A percentile compares a stretch with the other conserved stretches of the same genome.
phyloP scores from a whole-genome alignment of 1,140 invertebrate genomes.

The Zaprionus vittiger region DNA sequence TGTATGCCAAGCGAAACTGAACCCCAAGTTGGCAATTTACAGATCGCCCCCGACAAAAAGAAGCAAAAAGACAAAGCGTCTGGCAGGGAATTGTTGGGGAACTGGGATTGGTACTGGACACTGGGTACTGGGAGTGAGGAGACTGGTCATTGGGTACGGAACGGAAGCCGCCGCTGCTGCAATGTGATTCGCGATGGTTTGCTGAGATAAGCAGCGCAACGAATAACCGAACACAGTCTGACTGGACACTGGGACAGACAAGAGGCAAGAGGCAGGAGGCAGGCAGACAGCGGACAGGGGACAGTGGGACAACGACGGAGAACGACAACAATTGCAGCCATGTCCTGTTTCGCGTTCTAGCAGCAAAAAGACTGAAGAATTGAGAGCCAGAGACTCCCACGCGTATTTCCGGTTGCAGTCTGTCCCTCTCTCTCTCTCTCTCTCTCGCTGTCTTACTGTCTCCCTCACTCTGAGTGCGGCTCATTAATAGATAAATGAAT shows the following conservation, averaged over 20 bases:
- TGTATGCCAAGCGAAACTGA: background rate
- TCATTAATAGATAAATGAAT: slow-evolving; percentile 73
- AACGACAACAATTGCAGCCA: slow-evolving; percentile 29
- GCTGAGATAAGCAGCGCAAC: slow-evolving; percentile 46
- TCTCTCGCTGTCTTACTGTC: background rate
- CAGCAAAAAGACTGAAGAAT: slow-evolving; percentile 1
- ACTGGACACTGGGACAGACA: background rate
- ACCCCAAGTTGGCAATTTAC: slow-evolving; percentile 38
- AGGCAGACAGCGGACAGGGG: background rate
- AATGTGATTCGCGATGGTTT: slow-evolving; percentile 50
- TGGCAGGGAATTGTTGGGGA: slow-evolving; percentile 5
- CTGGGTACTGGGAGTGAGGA: background rate
- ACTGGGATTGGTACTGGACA: background rate
- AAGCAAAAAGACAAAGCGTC: slow-evolving; percentile 8
- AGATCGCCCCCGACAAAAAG: slow-evolving; percentile 61
- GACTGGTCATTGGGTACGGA: slow-evolving; percentile 24
- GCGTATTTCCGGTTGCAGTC: slow-evolving; percentile 58
- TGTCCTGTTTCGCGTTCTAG: slow-evolving; percentile 29
- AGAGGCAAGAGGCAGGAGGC: background rate
- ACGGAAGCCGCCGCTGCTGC: slow-evolving; percentile 64
- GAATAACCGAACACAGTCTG: slow-evolving; percentile 5
- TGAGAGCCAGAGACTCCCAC: slow-evolving; percentile 57
- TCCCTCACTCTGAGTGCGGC: background rate
- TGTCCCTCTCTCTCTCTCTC: background rate
- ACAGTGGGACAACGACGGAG: slow-evolving; percentile 3